Conservation (phyloP, 37 sponge, comb jelly and placozoan species). For the Hexactinellida sp. region DNA sequence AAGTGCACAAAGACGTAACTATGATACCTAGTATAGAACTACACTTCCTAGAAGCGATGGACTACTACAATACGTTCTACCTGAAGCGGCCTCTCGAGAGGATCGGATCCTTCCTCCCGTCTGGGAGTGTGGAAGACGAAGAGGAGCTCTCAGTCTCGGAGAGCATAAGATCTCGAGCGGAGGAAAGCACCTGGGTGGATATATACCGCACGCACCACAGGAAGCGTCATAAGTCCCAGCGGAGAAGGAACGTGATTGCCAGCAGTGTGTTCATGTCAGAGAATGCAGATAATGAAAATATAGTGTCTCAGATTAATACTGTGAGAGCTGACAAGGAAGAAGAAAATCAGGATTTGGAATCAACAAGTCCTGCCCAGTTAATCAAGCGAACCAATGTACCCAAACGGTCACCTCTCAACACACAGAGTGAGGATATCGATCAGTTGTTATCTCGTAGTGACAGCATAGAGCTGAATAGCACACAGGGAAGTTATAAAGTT, state of each 20-base stretch:
- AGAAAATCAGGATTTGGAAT: background rate
- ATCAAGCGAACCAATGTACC: background rate
- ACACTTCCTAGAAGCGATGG: background rate
- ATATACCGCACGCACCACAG: background rate
- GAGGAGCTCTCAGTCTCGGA: background rate
- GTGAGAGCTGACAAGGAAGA: background rate
- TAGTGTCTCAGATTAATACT: background rate
- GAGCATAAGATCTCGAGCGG: background rate
- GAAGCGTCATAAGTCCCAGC: background rate
- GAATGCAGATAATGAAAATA: background rate
- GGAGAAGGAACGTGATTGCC: background rate
- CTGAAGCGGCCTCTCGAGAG: background rate
- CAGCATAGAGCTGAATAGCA: background rate
- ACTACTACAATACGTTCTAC: background rate
- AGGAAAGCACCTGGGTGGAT: background rate
- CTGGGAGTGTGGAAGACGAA: background rate
- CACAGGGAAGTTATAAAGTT: background rate
- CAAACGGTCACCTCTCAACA: background rate
- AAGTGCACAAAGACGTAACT: background rate
- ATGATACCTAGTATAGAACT: background rate
- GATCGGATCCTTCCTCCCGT: background rate
- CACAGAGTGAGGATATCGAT: background rate
- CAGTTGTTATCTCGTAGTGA: background rate
- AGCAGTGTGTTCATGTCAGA: constrained; percentile 2
- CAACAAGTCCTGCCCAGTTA: background rate